These are phyloP conservation scores for Drosophila novamexicana DNA, from an alignment of 1,140 invertebrate species.

Conservation along the genomic window DNA sequence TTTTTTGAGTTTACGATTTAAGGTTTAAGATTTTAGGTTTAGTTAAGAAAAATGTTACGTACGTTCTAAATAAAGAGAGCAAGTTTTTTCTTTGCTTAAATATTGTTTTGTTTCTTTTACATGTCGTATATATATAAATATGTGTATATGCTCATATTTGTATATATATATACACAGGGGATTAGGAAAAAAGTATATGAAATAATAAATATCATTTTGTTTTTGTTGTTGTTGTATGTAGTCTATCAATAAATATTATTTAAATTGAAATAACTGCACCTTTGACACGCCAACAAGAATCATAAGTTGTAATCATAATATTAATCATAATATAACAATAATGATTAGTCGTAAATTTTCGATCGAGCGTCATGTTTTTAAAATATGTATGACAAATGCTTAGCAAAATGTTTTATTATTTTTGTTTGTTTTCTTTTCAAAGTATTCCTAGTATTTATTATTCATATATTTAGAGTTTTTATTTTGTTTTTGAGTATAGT, in stretches of 20 bases:
- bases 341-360: conserved; percentile 47
- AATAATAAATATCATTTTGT: conserved; percentile 55
- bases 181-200: conserved; percentile 77
- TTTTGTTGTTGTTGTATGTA: conserved; percentile 34
- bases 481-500: conserved; percentile 60
- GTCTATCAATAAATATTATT: conserved; percentile 71
- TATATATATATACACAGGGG: conserved; percentile 42
- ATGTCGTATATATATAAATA: conserved; percentile 46
- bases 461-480: conserved; percentile 16
- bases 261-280: conserved; percentile 62
- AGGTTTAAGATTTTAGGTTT: conserved; percentile 38
- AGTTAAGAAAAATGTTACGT: conserved; percentile 76
- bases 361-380: conserved; percentile 54
- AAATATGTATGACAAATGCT: conserved; percentile 65
- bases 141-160: conserved; percentile 35
- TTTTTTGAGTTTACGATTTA: conserved; percentile 45
- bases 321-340: conserved; percentile 56
- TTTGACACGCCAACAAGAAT: conserved; percentile 66
- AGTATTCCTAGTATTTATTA: conserved; percentile 44
- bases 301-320: conserved; percentile 56
- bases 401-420: conserved; percentile 53
- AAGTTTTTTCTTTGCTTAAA: conserved; percentile 71
- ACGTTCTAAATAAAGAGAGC: conserved; percentile 80
- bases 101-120: conserved; percentile 50
- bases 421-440: conserved; percentile 25